Conservation (phyloP, 2,797 vertebrate species). For the Neosilurus hyrtlii region DNA sequence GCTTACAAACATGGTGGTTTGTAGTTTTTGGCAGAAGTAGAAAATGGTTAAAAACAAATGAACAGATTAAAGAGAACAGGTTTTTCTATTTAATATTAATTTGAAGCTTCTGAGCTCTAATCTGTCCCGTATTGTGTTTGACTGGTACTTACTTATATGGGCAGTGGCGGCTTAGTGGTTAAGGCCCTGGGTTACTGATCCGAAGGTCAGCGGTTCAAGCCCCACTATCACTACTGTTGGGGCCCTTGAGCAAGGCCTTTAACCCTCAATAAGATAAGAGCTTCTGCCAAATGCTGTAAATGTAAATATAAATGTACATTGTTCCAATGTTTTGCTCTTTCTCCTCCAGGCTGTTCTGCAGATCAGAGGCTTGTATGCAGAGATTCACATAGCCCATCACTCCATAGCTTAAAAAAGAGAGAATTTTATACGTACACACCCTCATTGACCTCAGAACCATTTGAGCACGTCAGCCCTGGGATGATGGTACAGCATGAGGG, state of each 20-base stretch:
- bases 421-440: conserved; percentile 69
- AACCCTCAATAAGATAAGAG: too few species aligned
- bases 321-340: not conserved
- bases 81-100: not conserved
- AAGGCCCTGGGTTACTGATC: too few species aligned
- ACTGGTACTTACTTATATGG: not conserved
- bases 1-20: not conserved
- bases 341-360: conserved; percentile 69
- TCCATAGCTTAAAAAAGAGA: conserved; percentile 72
- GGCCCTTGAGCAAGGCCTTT: too few species aligned
- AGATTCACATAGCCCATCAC: conserved; percentile 71
- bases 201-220: too few species aligned
- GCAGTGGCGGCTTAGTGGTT: too few species aligned
- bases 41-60: not conserved
- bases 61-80: not conserved
- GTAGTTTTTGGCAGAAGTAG: not conserved
- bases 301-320: not conserved
- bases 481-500: conserved; percentile 69
- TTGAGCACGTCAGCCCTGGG: conserved; percentile 68
- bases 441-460: conserved; percentile 71
- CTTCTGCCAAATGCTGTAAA: not conserved
- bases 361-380: conserved; percentile 73
- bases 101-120: not conserved
- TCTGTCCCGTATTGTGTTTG: not conserved
- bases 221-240: too few species aligned